These are phyloP conservation scores for Saiga tatarica DNA, from an alignment of 2,113 vertebrate species.

Conservation along the genomic window DNA sequence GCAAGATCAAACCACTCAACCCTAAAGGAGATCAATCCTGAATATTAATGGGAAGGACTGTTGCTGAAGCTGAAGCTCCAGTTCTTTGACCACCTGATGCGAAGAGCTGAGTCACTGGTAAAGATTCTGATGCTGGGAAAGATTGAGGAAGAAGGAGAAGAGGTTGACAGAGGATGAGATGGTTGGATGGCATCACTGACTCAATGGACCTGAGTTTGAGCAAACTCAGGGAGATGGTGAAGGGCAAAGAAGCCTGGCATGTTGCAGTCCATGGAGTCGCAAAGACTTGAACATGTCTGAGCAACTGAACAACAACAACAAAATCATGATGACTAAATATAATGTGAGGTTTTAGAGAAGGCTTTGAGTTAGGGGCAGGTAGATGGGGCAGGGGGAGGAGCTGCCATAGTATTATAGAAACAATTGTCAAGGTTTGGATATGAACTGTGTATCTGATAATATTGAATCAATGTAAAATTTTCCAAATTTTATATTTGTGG, in stretches of 20 bases:
- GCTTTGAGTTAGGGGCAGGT: neutral
- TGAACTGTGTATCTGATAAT: too few relatives aligned
- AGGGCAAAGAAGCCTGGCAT: neutral
- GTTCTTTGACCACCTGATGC: neutral
- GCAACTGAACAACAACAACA: neutral
- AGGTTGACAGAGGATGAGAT: neutral
- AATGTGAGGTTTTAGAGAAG: neutral
- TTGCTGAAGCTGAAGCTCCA: neutral
- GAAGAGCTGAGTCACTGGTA: neutral
- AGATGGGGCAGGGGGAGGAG: accelerated
- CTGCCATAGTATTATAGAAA: neutral
- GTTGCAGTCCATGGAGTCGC: neutral
- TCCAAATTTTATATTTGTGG: neutral
- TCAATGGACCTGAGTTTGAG: neutral
- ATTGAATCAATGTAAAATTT: neutral
- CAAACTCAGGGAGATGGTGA: neutral
- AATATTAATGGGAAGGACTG: neutral
- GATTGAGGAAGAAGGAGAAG: neutral
- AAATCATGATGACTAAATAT: neutral
- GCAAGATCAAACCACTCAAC: neutral
- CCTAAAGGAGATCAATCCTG: neutral
- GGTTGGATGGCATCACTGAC: neutral
- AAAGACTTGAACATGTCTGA: neutral
- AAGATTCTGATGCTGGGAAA: neutral
- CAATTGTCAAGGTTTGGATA: neutral